A percentile compares a stretch with the other conserved stretches of the same genome.
Evolutionary conservation across 2,113 vertebrate genomes (phyloP).

Genomic region (Petromus typicus): DNA sequence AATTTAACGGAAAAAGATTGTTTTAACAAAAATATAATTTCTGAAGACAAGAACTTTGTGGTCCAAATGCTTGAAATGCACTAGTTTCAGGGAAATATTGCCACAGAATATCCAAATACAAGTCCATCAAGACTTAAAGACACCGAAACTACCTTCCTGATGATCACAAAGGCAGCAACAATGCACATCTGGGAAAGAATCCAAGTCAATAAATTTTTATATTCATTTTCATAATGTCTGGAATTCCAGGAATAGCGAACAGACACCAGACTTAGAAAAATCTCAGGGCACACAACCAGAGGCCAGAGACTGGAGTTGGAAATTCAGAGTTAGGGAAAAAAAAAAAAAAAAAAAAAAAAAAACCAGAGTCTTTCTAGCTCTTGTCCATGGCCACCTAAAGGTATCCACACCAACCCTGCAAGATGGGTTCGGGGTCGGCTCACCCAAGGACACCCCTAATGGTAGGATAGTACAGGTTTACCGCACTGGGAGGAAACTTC

Average conservation of each 20-base stretch:
- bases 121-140: constrained; percentile 48
- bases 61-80: constrained; percentile 32
- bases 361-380: background rate
- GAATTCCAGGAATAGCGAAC: constrained; percentile 5
- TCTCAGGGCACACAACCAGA: background rate
- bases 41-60: background rate
- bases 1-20: background rate
- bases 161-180: background rate
- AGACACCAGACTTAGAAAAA: background rate
- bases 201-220: constrained; percentile 47
- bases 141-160: background rate
- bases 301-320: background rate
- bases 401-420: background rate
- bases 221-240: background rate
- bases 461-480: background rate
- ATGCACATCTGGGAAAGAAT: background rate
- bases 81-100: constrained; percentile 46
- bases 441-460: background rate
- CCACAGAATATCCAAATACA: background rate
- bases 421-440: background rate
- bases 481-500: background rate
- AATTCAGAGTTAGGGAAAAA: background rate
- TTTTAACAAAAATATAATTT: background rate
- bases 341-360: background rate
- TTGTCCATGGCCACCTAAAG: background rate